phyloP scores from a whole-genome alignment of 2,888 invertebrate species.

The Oxycera nigricornis region DNA sequence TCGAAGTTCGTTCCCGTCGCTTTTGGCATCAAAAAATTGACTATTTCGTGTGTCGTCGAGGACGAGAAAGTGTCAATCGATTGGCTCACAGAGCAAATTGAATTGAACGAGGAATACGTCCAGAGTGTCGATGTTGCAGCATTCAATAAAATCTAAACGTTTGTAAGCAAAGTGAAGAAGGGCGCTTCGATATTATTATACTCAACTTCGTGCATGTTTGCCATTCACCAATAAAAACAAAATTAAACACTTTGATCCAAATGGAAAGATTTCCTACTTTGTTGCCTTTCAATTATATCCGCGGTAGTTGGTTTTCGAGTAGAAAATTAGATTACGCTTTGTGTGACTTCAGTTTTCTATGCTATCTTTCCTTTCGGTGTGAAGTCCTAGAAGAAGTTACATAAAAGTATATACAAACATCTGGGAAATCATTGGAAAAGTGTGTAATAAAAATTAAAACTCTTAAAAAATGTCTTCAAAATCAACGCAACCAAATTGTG shows the following conservation, averaged over 20 bases:
- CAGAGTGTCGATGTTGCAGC: constrained; percentile 95
- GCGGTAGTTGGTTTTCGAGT: too few species aligned
- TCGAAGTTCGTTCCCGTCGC: constrained; percentile 90
- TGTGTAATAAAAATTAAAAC: too few species aligned
- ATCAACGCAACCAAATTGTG: too few species aligned
- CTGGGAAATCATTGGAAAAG: too few species aligned
- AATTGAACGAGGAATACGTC: constrained; percentile 82
- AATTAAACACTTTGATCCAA: background rate
- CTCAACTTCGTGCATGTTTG: constrained; percentile 12
- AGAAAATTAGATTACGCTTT: too few species aligned
- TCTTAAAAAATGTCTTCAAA: too few species aligned
- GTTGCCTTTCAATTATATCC: too few species aligned
- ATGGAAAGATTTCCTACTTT: background rate
- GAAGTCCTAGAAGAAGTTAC: too few species aligned
- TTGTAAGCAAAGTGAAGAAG: background rate
- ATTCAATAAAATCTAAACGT: constrained; percentile 85
- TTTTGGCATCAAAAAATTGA: constrained; percentile 90
- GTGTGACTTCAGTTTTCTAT: too few species aligned
- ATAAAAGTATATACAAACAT: too few species aligned
- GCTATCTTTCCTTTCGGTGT: too few species aligned
- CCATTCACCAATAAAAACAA: constrained; percentile 8
- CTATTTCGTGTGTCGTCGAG: constrained; percentile 91
- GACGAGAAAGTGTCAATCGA: constrained; percentile 95
- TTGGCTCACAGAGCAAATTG: constrained; percentile 85
- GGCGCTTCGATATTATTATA: background rate